Evolutionary conservation across 2,797 vertebrate species (phyloP), one percentile per base, ranked within the genome.

Genomic region (Sebastes ruberrimus): DNA sequence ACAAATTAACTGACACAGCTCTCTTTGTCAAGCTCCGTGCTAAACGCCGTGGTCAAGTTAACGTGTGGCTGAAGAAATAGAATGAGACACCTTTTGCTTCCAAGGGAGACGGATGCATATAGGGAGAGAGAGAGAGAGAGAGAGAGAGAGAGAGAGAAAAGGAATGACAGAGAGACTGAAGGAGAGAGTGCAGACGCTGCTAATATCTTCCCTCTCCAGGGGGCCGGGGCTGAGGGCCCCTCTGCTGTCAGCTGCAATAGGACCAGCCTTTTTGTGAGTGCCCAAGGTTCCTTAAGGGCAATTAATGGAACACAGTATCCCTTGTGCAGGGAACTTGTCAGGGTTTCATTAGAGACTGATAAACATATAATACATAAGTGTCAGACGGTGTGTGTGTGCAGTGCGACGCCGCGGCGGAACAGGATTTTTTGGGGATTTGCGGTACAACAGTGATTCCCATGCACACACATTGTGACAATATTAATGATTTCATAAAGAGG

Each of bases 331-430:
- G 88, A 94, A 95, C 93, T 90, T 93, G 93, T 95, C 93, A 95
- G 92, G 92, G 92, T 94, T 95, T 94, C 94, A 96, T 95, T 92
- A 96, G 90, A 94, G 91, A 91, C 85, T 93, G 91, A 94, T 94
- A 96, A 96, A 95, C 92, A 94, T 94, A 94, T 93, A 94, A 93
- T 92, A 89, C 89, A 92, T 86, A 91, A 88, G 90, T 94, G 92
- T 95, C 93, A 95, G 86, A 81, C 88, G 87, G 92, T 86, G 86
- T 87, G 86, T 87, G 86, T 70, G 86, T 81, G 80, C 78, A 78
- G 87, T 80, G 91, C 76, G 86, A 90, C 20, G 82, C 73, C 69
- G 55, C 78, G 71, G 84, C 63, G 60, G 87, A 83, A 35, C 62
- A 78, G 81, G 91, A 92, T 91, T 93, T 46, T 95, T 88, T 23